Evolutionary conservation across 35 echinoderm and acorn worm species (phyloP), one percentile per base, ranked within the genome.

Genomic region (Apostichopus parvimensis): DNA sequence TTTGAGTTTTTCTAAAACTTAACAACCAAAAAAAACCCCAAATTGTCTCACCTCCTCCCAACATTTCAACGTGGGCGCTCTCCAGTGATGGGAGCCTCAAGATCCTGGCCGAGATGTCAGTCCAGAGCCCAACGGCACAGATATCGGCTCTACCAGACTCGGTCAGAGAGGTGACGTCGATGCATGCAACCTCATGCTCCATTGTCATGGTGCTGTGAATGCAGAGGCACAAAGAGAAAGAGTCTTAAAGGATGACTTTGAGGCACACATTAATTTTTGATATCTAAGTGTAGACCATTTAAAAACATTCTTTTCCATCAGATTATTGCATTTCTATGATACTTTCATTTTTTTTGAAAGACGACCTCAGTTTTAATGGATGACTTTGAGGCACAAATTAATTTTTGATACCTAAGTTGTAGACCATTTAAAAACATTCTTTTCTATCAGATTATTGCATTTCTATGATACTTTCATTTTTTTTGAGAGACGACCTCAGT

Each of bases 101-200:
- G 53, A 98, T 92, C n/a, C 97, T 86, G 14, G 97, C 91, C 0
- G 97, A 96, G 53, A 98, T 98, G 77, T 98, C 97, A 18, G 97
- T 98, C 97, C 97, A 98, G 11, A 98, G 91, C 77, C 97, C 97
- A 5, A 98, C 97, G 59, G 97, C 97, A 87, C 97, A 98, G 1
- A 98, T 83, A 4, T 96, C 97, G n/a, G 97, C 95, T 57, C 78
- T 94, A 28, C 95, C 95, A 5, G 77, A 77, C 54, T 95, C 96
- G 12, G 60, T 93, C 25, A 95, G 78, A 15, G 97, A 93, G 21
- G 97, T 98, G 18, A 96, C 91, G 70, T 98, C 97, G 17, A 98
- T 80, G 56, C 97, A 98, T 5, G 97, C 95, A 52, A 98, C 91
- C 90, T 98, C 97, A 92, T 98, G 95, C 64, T 98, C 97, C 97